Conservation (phyloP, 2,888 invertebrate species). For the Rugalucina vietnamica region DNA sequence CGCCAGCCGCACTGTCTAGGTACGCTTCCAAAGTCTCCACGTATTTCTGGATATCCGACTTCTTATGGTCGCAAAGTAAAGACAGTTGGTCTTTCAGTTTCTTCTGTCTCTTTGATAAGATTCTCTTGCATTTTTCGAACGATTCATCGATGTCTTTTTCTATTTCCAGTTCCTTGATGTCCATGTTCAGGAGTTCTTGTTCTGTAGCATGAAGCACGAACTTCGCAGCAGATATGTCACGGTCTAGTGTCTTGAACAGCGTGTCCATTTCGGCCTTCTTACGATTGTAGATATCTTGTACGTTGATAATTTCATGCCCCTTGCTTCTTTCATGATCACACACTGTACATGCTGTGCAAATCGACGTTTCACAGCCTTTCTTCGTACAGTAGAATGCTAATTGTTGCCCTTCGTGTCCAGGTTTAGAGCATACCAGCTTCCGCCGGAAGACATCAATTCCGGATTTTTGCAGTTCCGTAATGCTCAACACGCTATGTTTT, state of each 20-base stretch:
- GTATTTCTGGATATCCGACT: conserved; percentile 47
- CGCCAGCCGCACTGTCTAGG: conserved; percentile 59
- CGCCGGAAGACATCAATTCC: conserved; percentile 66
- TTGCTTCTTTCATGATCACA: conserved; percentile 65
- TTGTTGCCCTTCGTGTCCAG: conserved; percentile 65
- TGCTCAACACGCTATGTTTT: conserved; percentile 58
- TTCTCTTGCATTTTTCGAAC: conserved; percentile 55
- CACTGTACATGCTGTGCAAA: conserved; percentile 67
- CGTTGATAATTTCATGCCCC: conserved; percentile 64
- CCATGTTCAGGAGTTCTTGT: conserved; percentile 65
- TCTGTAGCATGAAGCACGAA: conserved; percentile 61
- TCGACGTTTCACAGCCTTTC: conserved; percentile 62
- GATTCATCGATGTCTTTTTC: conserved; percentile 67
- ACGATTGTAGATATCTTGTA: conserved; percentile 58
- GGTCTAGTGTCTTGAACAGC: conserved; percentile 54
- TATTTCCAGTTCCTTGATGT: conserved; percentile 67
- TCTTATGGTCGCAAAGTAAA: conserved; percentile 59
- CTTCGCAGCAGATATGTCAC: conserved; percentile 61
- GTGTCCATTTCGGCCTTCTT: conserved; percentile 60
- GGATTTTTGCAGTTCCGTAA: conserved; percentile 60
- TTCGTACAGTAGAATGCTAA: conserved; percentile 66
- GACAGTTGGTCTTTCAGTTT: conserved; percentile 57
- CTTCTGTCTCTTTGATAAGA: conserved; percentile 51
- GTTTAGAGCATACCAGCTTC: conserved; percentile 60
- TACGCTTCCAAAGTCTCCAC: conserved; percentile 60